Evolutionary conservation across 2,797 vertebrate species (phyloP).

Genomic region (Lepilemur ruficaudatus): DNA sequence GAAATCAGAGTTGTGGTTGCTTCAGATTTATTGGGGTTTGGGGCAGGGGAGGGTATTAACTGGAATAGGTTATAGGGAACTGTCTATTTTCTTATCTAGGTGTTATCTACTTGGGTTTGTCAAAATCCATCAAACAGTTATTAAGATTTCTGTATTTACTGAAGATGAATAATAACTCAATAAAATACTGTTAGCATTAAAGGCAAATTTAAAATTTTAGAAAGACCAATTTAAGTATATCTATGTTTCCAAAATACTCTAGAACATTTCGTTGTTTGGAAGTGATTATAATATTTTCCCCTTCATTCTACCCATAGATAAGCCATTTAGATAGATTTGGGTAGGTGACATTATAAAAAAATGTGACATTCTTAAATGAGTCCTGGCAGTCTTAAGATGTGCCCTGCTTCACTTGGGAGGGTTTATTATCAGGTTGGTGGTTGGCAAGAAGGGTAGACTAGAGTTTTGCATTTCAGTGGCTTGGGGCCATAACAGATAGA

Average conservation of each 20-base stretch:
- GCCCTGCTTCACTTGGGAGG: slow-evolving; percentile 32
- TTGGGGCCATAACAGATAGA: slow-evolving; percentile 61
- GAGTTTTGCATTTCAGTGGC: slow-evolving; percentile 76
- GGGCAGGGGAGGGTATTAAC: background rate
- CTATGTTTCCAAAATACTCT: background rate
- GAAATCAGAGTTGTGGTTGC: background rate
- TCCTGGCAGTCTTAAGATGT: slow-evolving; percentile 52
- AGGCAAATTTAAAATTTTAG: slow-evolving; percentile 26
- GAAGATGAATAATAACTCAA: background rate
- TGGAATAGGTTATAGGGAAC: background rate
- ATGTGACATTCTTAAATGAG: slow-evolving; percentile 52
- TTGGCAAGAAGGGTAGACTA: slow-evolving; percentile 62
- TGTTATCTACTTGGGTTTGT: slow-evolving; percentile 10
- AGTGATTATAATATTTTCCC: background rate
- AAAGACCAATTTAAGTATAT: background rate
- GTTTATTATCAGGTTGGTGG: slow-evolving; percentile 55
- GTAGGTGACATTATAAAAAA: slow-evolving; percentile 50
- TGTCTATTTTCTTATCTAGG: background rate
- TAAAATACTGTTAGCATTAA: slow-evolving; percentile 28
- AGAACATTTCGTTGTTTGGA: slow-evolving; percentile 14
- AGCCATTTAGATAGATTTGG: slow-evolving; percentile 40
- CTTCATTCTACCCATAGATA: background rate
- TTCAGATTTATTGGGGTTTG: background rate
- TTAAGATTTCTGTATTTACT: slow-evolving; percentile 10
- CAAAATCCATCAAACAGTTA: background rate